Base-by-base conservation (phyloP, 2,888 invertebrate species). In the Eumerus sabulonum region DNA sequence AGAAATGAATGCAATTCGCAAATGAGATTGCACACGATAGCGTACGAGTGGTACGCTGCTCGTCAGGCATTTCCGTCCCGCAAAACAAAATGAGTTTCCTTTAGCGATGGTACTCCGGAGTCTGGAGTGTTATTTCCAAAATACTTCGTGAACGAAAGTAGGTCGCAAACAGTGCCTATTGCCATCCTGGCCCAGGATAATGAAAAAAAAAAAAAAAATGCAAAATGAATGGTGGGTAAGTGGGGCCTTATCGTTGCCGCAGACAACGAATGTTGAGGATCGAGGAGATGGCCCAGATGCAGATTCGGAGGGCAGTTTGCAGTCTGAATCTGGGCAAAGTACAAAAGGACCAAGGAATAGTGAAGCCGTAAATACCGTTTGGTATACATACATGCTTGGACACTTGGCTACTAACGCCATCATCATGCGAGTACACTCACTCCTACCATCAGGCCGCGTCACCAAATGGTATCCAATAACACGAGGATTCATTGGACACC, bases 41-140 rank as follows among this genome's bases (percentile, higher is more conserved):
- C 54, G 76, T 57, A 60, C 71, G 48, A 59, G 47, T 57, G 71
- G 71, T 66, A 66, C 47, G 64, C 68, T 79, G 7, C 27, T 27
- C 27, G 27, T 27, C 64, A 64, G 79, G 79, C 74, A 74, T 74
- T 79, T 27, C 27, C 27, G 27, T 27, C 27, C 27, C 3, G 74
- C 64, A 74, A 79, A 74, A 70, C 79, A 70, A 79, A 79, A 79
- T 79, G 74, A 74, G 68, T 79, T 79, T 79, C 74, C 74, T 74
- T 63, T 40, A 11, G 45, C 17, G 42, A 18, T 42, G 18, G 72
- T 36, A 45, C 51, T 38, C 48, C 54, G 68, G 27, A 57, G 62
- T 27, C 57, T 53, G 18, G 62, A 40, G 62, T 68, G 63, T 68
- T 44, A 50, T 50, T 63, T 73, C 77, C 56, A 73, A 79, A 73